A percentile compares a stretch with the other conserved stretches of the same genome.
Evolutionary conservation across 2,113 vertebrate genomes (phyloP).

Genomic region (Ptychochromis oligacanthus): DNA sequence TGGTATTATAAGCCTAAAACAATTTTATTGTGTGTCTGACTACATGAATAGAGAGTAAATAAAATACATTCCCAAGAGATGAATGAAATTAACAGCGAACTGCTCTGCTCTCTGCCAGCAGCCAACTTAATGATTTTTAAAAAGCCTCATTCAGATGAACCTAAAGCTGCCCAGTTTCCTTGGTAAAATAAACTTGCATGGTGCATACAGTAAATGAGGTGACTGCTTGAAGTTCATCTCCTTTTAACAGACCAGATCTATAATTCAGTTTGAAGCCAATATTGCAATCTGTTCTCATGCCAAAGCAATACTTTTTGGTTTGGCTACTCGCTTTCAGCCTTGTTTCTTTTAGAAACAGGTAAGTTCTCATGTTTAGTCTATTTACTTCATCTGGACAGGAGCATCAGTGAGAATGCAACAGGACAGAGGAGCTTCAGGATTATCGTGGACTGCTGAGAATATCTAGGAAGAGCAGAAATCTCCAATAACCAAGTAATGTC

Average conservation of each 20-base stretch:
- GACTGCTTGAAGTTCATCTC: constrained; percentile 12
- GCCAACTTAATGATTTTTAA: constrained; percentile 37
- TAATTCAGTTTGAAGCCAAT: not conserved
- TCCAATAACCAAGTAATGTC: constrained; percentile 33
- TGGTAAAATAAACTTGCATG: not conserved
- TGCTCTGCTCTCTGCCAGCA: constrained; percentile 27
- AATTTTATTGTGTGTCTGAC: not conserved
- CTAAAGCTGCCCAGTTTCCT: constrained; percentile 20
- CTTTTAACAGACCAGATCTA: constrained; percentile 8
- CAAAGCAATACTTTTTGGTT: constrained; percentile 8
- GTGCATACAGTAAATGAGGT: constrained; percentile 9
- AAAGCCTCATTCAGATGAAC: constrained; percentile 26
- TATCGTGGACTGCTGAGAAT: constrained; percentile 2
- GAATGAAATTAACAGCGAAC: constrained; percentile 42
- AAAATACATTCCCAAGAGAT: constrained; percentile 13
- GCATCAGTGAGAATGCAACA: not conserved
- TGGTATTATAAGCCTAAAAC: not conserved
- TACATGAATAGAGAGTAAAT: constrained; percentile 26
- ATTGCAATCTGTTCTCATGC: constrained; percentile 18
- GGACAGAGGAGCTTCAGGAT: not conserved
- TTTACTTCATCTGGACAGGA: not conserved
- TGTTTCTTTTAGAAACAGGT: not conserved
- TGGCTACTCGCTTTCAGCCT: not conserved
- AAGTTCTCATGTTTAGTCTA: not conserved
- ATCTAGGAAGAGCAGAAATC: constrained; percentile 23